phyloP scores from a whole-genome alignment of 1,140 invertebrate genomes.

The Thaumetopoea pityocampa region DNA sequence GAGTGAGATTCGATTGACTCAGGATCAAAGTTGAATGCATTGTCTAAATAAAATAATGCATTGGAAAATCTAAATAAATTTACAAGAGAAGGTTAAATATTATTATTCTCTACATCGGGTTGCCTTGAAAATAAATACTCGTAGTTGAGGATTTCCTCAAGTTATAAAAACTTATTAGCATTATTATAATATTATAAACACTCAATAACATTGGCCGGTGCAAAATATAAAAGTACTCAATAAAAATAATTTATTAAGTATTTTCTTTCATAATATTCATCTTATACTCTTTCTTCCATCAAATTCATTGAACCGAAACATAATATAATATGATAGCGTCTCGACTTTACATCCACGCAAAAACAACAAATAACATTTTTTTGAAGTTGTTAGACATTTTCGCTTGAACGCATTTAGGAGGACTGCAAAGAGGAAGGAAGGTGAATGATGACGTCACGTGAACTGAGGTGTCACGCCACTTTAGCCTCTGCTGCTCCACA shows the following conservation, averaged over 20 bases:
- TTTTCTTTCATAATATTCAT: constrained; percentile 4
- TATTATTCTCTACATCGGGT: no score
- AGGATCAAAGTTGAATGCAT: no score
- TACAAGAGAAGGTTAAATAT: no score
- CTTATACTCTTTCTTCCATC: constrained; percentile 7
- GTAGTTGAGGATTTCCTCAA: no score
- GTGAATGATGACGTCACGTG: constrained; percentile 17
- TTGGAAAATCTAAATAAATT: no score
- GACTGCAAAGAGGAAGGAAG: constrained; percentile 29
- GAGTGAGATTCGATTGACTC: no score
- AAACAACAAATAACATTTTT: constrained; percentile 34
- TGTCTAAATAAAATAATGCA: no score
- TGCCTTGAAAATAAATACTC: no score
- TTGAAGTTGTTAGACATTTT: constrained; percentile 32
- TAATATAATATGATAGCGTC: constrained; percentile 17
- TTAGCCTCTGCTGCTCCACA: constrained; percentile 14
- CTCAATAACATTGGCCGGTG: no score
- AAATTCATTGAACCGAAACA: constrained; percentile 8
- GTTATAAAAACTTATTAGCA: no score
- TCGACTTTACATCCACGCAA: constrained; percentile 22
- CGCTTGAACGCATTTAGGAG: constrained; percentile 32
- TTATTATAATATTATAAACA: no score
- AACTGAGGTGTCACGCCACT: constrained; percentile 13
- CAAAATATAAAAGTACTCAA: not conserved
- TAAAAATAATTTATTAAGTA: constrained; percentile 1